Conservation (phyloP, 2,113 vertebrate species). For the Triplophysa tibetana region DNA sequence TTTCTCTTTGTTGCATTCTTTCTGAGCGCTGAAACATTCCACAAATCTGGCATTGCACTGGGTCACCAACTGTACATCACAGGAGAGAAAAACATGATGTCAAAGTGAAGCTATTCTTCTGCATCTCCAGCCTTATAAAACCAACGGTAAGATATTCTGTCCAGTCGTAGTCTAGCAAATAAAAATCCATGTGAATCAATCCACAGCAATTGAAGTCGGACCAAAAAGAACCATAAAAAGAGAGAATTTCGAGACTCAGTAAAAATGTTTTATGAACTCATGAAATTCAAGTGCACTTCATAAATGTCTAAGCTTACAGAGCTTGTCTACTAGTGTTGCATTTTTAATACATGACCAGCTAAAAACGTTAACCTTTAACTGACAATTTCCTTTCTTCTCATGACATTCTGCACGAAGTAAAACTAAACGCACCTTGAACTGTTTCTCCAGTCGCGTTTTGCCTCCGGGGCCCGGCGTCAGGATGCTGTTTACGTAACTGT, state of each 20-base stretch:
- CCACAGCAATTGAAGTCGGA: neutral
- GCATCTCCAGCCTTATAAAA: neutral
- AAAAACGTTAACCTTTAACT: too few relatives aligned
- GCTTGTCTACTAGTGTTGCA: neutral
- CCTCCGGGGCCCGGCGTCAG: conserved; percentile 82
- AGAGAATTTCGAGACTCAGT: neutral
- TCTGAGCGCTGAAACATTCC: conserved; percentile 93
- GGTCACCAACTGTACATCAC: conserved; percentile 81
- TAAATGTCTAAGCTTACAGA: neutral
- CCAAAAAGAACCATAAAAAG: conserved; percentile 10
- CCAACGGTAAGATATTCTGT: neutral
- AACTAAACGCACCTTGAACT: conserved; percentile 82
- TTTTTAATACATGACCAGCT: neutral
- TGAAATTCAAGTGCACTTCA: neutral
- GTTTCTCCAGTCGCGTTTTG: conserved; percentile 86
- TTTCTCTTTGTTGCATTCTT: conserved; percentile 97
- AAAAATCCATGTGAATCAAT: neutral
- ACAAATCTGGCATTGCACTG: conserved; percentile 87
- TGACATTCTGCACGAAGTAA: neutral
- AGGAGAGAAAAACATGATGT: neutral
- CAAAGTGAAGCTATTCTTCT: neutral
- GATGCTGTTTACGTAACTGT: conserved; percentile 89
- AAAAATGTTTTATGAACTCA: conserved; percentile 15
- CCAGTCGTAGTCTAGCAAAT: neutral
- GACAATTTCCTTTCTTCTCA: too few relatives aligned